A percentile compares a stretch with the other conserved stretches of the same genome.
Conservation (phyloP, 2,113 vertebrate genomes). For the Cyanoliseus patagonus region DNA sequence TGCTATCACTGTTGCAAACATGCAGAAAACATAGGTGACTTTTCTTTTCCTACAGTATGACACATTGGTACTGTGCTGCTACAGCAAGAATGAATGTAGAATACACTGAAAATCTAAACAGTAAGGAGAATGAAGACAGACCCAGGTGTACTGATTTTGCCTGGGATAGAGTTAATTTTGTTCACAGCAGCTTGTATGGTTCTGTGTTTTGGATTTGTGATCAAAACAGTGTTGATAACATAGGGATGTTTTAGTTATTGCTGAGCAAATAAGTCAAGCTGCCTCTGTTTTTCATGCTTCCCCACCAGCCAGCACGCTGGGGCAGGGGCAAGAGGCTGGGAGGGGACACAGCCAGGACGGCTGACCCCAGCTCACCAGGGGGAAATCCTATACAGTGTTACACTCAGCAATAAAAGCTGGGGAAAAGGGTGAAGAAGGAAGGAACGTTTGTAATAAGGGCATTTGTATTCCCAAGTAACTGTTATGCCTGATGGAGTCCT, state of each 20-base stretch:
- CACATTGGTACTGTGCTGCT: background rate
- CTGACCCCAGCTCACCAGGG: background rate
- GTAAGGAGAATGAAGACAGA: background rate
- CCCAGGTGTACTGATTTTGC: background rate
- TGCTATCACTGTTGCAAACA: background rate
- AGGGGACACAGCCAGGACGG: background rate
- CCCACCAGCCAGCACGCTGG: background rate
- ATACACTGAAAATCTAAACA: background rate
- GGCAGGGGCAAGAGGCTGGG: background rate
- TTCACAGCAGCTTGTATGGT: rapidly evolving
- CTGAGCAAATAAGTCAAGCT: background rate
- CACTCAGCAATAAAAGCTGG: background rate
- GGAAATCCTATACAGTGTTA: background rate
- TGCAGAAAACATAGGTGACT: background rate
- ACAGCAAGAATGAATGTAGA: background rate
- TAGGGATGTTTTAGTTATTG: background rate
- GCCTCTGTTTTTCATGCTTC: background rate
- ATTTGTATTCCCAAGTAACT: background rate
- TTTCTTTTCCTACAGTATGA: background rate
- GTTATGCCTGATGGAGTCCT: rapidly evolving
- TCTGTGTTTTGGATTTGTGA: background rate
- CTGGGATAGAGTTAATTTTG: background rate
- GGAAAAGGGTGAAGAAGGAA: background rate
- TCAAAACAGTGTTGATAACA: background rate
- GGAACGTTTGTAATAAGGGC: rapidly evolving